Evolutionary conservation across 2,797 vertebrate genomes (phyloP).

Genomic region (Odontamblyopus rebecca): DNA sequence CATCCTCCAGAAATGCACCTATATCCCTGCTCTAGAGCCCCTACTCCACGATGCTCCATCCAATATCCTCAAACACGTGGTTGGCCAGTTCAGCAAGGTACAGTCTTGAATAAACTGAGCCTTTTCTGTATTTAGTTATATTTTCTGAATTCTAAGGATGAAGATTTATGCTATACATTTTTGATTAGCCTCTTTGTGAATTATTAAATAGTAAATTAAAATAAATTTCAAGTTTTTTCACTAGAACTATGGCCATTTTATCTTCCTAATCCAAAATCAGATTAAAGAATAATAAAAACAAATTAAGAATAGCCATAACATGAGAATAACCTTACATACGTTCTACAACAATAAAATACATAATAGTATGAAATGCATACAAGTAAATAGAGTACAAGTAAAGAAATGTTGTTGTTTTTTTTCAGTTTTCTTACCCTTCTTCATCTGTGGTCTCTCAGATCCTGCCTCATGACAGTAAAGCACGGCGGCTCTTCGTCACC

Average conservation of each 20-base stretch:
- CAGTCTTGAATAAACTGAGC: background rate
- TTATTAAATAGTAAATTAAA: background rate
- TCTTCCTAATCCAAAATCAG: background rate
- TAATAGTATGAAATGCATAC: too few relatives aligned
- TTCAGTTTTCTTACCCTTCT: background rate
- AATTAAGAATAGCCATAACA: background rate
- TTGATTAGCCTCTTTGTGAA: too few relatives aligned
- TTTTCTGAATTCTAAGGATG: background rate
- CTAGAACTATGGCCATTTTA: too few relatives aligned
- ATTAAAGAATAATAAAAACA: background rate
- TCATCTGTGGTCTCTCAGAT: conserved; percentile 73
- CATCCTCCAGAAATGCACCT: conserved; percentile 90
- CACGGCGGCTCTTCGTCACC: conserved; percentile 90
- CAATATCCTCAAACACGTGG: conserved; percentile 90
- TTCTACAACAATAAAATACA: too few relatives aligned
- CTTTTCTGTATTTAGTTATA: background rate
- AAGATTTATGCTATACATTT: too few relatives aligned
- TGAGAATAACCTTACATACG: too few relatives aligned
- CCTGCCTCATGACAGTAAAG: conserved; percentile 90
- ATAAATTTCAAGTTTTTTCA: background rate
- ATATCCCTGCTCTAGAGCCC: conserved; percentile 87
- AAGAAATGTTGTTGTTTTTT: too few relatives aligned
- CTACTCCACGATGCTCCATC: conserved; percentile 89
- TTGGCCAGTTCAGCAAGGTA: conserved; percentile 94
- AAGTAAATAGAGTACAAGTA: background rate